Base-by-base conservation (phyloP, 2,888 invertebrate genomes). In the Schizaphis graminum region DNA sequence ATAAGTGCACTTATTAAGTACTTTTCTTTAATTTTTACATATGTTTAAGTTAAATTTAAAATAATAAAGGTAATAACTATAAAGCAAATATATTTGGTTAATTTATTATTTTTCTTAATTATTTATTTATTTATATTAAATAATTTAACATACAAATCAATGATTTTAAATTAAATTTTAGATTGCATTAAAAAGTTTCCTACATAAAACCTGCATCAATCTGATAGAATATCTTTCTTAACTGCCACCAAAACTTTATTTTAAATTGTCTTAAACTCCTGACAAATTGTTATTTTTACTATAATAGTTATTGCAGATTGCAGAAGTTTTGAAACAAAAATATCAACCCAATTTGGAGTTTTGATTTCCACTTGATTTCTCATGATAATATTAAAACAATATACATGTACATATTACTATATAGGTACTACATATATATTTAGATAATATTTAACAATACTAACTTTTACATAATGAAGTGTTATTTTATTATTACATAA, bases 241-340 rank as follows among this genome's bases (percentile, higher is more conserved):
- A 91, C 91, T 77, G 5, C 77, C 56, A 49, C 4, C 41, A 77
- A 91, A 84, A 89, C 77, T 84, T 91, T 91, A 49, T 41, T 91
- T 91, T 91, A 53, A 77, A 91, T 67, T 41, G 24, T 91, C 53
- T n/a, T 35, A 77, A 35, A 41, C 77, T 77, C 35, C 13, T 67
- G 26, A 77, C 53, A 91, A 91, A 91, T 84, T 41, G 84, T 91
- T 77, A 84, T 91, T 53, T 77, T 77, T 35, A 53, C 53, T 26
- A 49, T 35, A 84, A 91, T 53, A 77, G 84, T 91, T 77, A 91
- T 91, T 77, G 13, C n/a, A 91, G 26, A 91, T 35, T 77, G 8
- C 35, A 77, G 35, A 77, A 91, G 91, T 91, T 91, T 91, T 53
- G 35, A 84, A 84, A 91, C 41, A 57, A 77, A 53, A 91, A n/a